Evolutionary conservation across 2,888 invertebrate species (phyloP), one percentile per base, ranked within the genome.

Genomic region (Dexiosoma caninum): DNA sequence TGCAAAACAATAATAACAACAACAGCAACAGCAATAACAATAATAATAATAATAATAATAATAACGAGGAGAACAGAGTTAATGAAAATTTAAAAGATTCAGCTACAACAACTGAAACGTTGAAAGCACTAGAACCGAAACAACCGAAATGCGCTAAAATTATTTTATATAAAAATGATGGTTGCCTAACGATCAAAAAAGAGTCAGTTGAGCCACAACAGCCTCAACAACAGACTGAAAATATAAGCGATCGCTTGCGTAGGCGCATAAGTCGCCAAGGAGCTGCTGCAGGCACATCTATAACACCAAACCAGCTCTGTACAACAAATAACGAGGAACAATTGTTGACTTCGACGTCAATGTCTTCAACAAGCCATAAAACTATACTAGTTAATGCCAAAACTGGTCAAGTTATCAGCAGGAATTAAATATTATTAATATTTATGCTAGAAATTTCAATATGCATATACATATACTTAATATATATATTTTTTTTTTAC

Each of bases 301-400:
- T 51, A 35, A 60, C 57, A 32, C 16, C 66, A 9, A 59, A 59
- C 49, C 74, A 64, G 32, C 62, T 62, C 21, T 32, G 62, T 46
- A 49, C 37, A 27, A 21, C 40, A 6, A 64, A 46, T 19, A 66
- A 27, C 30, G 76, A 77, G 51, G 79, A 83, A 12, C 51, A 40
- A 32, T 3, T 64, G 35, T 37, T 46, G 35, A 55, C 72, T 8
- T 5, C 53, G 9, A 14, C 71, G 19, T 77, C 83, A 82, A 57
- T 83, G 78, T 60, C 83, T 82, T 35, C 77, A 30, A 44, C 77
- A 83, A 84, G 85, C 84, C 86, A 88, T 82, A 89, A 89, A 87
- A 89, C 90, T 85, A 89, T 89, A 84, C 87, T 89, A 87, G 89
- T 89, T 79, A 89, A 89, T 86, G 87, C 90, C 86, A 89, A 89